Evolutionary conservation across 2,113 vertebrate genomes (phyloP).

Genomic region (Pungitius pungitius): DNA sequence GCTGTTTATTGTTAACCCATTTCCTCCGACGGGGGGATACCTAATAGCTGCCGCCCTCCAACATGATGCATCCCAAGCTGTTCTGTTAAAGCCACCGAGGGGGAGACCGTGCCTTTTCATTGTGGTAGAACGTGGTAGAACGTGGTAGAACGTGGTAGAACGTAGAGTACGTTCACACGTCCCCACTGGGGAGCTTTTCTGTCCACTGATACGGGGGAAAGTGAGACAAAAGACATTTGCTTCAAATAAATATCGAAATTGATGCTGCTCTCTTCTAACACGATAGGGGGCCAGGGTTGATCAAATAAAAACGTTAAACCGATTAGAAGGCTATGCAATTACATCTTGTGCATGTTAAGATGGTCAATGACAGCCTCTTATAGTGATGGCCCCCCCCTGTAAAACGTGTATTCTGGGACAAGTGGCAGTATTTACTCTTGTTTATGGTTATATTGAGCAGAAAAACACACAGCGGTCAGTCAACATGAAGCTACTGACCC

Average conservation of each 20-base stretch:
- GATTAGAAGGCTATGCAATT: background rate
- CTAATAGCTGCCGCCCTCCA: background rate
- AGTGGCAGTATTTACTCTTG: background rate
- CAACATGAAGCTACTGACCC: background rate
- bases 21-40: background rate
- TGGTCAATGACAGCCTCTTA: background rate
- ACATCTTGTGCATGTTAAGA: background rate
- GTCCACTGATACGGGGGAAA: background rate
- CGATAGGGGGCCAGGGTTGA: background rate
- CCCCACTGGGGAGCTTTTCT: background rate
- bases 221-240: background rate
- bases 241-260: background rate
- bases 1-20: conserved; percentile 16
- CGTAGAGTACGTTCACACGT: background rate
- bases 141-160: too few relatives aligned
- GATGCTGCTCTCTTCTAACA: background rate
- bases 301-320: background rate
- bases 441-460: background rate
- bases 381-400: background rate
- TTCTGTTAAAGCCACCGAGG: background rate
- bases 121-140: too few relatives aligned
- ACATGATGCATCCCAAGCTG: background rate
- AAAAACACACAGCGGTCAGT: background rate
- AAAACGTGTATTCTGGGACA: background rate
- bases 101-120: conserved; percentile 2